Percentiles rank a stretch among this genome's conserved stretches.
phyloP scores from a whole-genome alignment of 1,140 invertebrate genomes.

The Drosophila sturtevanti region DNA sequence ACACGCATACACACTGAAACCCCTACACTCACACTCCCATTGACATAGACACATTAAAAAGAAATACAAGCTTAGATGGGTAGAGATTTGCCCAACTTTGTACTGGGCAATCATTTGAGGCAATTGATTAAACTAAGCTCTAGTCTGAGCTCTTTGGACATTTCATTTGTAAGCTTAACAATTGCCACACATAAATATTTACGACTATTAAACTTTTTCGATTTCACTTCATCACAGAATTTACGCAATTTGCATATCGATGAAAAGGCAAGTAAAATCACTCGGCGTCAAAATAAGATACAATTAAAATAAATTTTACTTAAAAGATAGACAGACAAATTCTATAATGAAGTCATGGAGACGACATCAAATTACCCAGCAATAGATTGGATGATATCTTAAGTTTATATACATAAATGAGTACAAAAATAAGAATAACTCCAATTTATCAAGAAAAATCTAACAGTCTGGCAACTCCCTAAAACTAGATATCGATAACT shows the following conservation, averaged over 20 bases:
- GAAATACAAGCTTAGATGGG: constrained; percentile 4
- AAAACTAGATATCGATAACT: too few species aligned
- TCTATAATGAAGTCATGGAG: background rate
- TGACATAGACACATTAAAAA: background rate
- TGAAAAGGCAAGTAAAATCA: constrained; percentile 5
- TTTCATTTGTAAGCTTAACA: constrained; percentile 62
- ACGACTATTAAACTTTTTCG: constrained; percentile 80
- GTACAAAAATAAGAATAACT: too few species aligned
- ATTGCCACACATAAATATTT: constrained; percentile 71
- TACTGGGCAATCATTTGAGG: constrained; percentile 15
- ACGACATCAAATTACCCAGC: background rate
- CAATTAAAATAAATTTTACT: constrained; percentile 75
- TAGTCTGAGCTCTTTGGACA: constrained; percentile 41
- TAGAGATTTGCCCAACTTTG: constrained; percentile 28
- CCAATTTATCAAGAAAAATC: too few species aligned
- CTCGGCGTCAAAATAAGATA: constrained; percentile 31
- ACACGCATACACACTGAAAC: background rate
- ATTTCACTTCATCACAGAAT: constrained; percentile 20
- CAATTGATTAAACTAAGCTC: constrained; percentile 51
- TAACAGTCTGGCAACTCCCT: too few species aligned
- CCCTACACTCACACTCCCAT: background rate
- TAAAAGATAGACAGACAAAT: constrained; percentile 16
- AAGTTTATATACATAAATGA: too few species aligned
- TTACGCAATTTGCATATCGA: constrained; percentile 70
- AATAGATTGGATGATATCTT: background rate